Evolutionary conservation across 2,888 invertebrate species (phyloP), one percentile per base, ranked within the genome.

Genomic region (Stenichneumon culpator): DNA sequence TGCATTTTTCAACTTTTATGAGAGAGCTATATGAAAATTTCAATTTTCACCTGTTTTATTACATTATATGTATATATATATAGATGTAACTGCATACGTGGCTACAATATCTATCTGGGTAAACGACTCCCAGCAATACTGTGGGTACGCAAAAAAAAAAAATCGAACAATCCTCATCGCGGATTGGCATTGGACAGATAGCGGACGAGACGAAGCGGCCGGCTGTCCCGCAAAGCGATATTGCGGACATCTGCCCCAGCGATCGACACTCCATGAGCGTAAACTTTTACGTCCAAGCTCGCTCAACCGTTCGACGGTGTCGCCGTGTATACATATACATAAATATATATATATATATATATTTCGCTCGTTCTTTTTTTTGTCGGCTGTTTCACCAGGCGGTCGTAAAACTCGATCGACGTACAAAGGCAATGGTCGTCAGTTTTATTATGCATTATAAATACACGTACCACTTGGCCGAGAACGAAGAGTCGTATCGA

Each of bases 181-280:
- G 72, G 57, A 70, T 67, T 60, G 82, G 79, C 44, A 50, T 67
- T 50, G 54, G 63, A 39, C 44, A 70, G 72, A 74, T 22, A 67
- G 73, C 22, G 67, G 65, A 57, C 52, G 70, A 14, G 25, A 44
- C 36, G 22, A 60, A 60, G 19, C 28, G 25, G 67, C 39, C 69
- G 47, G 25, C 28, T 52, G 28, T 50, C 70, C 60, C 60, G 54
- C 28, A 47, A 36, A 78, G 68, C 39, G 69, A 78, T 79, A 79
- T 70, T 72, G 68, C 77, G 81, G 39, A 86, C 86, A 86, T 86
- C 83, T 83, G 86, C 80, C 44, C 47, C 47, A 69, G 68, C 86
- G 86, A 86, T 86, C 86, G 83, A 83, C 86, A 73, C 83, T 83
- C 82, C 73, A 80, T 80, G 77, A 83, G 77, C 44, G 77, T 22